Percentiles rank a stretch among this genome's conserved stretches.
Evolutionary conservation across 2,113 vertebrate species (phyloP).

Genomic region (Echinops telfairi): DNA sequence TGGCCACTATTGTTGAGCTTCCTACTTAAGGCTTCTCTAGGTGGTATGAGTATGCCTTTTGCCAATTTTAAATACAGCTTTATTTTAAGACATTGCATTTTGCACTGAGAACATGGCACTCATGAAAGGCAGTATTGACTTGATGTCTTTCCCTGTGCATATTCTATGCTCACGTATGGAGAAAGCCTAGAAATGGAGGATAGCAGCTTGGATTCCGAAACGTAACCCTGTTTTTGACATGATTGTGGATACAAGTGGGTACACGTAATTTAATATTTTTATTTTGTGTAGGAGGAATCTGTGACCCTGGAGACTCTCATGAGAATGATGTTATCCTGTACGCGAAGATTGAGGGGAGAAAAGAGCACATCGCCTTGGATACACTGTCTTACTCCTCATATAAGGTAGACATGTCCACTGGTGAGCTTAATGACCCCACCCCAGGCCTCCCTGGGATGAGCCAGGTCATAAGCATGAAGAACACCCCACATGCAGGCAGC

Average conservation of each 20-base stretch:
- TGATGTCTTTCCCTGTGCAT: no score
- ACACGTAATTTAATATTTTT: slow-evolving; percentile 50
- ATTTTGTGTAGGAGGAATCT: slow-evolving; percentile 90
- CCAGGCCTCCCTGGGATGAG: not conserved
- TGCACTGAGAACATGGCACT: no score
- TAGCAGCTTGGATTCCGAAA: slow-evolving; percentile 63
- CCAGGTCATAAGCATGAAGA: not conserved
- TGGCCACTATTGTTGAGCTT: slow-evolving; percentile 71
- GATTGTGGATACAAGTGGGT: not conserved
- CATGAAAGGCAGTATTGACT: no score
- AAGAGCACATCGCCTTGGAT: slow-evolving; percentile 92
- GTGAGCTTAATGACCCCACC: not conserved
- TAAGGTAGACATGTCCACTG: slow-evolving; percentile 88
- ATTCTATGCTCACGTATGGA: no score
- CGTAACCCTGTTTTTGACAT: slow-evolving; percentile 40
- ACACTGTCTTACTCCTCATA: slow-evolving; percentile 94
- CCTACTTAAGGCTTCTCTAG: slow-evolving; percentile 61
- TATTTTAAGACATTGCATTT: no score
- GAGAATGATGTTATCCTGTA: slow-evolving; percentile 94
- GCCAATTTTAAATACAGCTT: no score
- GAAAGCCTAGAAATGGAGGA: no score
- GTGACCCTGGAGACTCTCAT: slow-evolving; percentile 95
- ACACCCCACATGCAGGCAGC: not conserved
- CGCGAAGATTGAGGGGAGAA: slow-evolving; percentile 92
- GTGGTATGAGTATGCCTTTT: slow-evolving; percentile 47